Evolutionary conservation across 2,888 invertebrate genomes (phyloP).

Genomic region (Gibbula magus): DNA sequence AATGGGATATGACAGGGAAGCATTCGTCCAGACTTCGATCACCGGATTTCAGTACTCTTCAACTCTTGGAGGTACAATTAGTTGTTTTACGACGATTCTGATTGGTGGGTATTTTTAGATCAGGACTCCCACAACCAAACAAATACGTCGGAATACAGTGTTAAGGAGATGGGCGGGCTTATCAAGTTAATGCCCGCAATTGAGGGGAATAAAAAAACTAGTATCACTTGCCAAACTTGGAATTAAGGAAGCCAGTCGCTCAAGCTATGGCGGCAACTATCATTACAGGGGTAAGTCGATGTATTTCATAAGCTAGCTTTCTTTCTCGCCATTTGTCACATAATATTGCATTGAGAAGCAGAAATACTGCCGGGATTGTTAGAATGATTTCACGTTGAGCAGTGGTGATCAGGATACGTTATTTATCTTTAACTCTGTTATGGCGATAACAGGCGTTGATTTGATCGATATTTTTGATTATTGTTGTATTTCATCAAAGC

Average conservation of each 20-base stretch:
- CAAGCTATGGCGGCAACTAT: constrained; percentile 21
- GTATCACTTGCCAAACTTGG: constrained; percentile 22
- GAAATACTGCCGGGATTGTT: too few species aligned
- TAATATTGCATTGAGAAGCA: not conserved
- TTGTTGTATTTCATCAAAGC: too few species aligned
- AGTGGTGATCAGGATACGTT: too few species aligned
- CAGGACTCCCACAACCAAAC: constrained; percentile 1
- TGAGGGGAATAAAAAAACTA: constrained; percentile 21
- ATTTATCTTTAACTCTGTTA: too few species aligned
- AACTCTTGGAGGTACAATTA: constrained; percentile 24
- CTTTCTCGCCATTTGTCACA: constrained; percentile 15
- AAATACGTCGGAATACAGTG: constrained; percentile 3
- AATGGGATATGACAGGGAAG: not conserved
- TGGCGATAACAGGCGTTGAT: too few species aligned
- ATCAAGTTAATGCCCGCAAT: constrained; percentile 17
- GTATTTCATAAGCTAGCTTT: constrained; percentile 15
- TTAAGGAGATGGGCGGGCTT: constrained; percentile 5
- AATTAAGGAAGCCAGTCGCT: constrained; percentile 20
- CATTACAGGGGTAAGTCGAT: constrained; percentile 19
- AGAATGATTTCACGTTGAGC: too few species aligned
- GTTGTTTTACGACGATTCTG: not conserved
- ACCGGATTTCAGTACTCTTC: constrained; percentile 23
- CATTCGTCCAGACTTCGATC: constrained; percentile 7
- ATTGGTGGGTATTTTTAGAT: constrained; percentile 21
- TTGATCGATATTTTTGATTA: too few species aligned